Evolutionary conservation across 2,797 vertebrate species (phyloP), one percentile per base, ranked within the genome.

Genomic region (Erpetoichthys calabaricus): DNA sequence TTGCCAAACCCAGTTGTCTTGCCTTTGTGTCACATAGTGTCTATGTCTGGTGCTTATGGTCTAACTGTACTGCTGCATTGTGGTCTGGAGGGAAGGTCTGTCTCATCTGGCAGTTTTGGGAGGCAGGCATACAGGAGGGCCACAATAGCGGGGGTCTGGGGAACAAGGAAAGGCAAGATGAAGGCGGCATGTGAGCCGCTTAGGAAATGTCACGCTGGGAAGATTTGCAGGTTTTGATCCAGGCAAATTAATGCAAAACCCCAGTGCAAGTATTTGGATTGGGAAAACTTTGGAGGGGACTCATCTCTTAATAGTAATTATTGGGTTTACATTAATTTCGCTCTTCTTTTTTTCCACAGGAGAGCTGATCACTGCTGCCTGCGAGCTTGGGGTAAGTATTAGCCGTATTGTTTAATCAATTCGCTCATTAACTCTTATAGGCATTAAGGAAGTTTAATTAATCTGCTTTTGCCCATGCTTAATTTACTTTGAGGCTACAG

Each of bases 401-500:
- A 91, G 89, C 91, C 82, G 87, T 92, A 96, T 99, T 98, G 94
- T 97, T 97, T 97, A 96, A 97, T 95, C 94, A 97, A 95, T 97
- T 93, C 91, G 92, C 91, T 97, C 95, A 97, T 99, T 99, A 97
- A 94, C 94, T 94, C 89, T 94, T 93, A 94, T 90, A 97, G 87
- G 93, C 92, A 93, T 97, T 97, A 98, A 91, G 87, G 88, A 96
- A 97, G 94, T 97, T 98, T 98, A 98, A 98, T 98, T 97, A 98
- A 97, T 25, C 25, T 25, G 25, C 25, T 25, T 25, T 25, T 25
- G 25, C 25, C 91, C 92, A 94, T 91, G 90, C 95, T 97, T 98
- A 94, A 98, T 97, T 96, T 92, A 95, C 92, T 96, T 94, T 92
- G 85, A 90, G 91, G 91, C 88, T 89, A 89, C 87, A 92, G 89